Conservation (phyloP, 2,888 invertebrate genomes). For the Tetropium fuscum region DNA sequence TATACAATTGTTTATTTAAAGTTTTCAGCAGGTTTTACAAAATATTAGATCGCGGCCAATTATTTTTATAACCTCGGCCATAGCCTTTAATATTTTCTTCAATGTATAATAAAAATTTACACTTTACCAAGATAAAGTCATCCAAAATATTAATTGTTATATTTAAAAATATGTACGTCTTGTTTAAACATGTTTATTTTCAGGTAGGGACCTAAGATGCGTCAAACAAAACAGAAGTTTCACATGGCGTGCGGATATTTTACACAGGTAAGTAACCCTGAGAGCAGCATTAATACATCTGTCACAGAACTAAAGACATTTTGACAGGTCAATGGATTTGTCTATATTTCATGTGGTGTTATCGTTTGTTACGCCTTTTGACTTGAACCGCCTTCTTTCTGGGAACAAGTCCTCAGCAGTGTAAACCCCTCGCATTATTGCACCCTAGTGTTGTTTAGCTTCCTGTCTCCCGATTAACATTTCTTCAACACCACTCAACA, state of each 20-base stretch:
- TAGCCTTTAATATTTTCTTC: too few relatives aligned
- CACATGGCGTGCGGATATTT: neutral
- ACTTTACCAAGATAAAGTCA: too few relatives aligned
- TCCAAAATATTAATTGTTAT: too few relatives aligned
- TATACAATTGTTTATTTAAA: too few relatives aligned
- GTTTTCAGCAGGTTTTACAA: too few relatives aligned
- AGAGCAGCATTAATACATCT: slow-evolving; percentile 3
- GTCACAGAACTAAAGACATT: slow-evolving; percentile 24
- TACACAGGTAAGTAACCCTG: neutral
- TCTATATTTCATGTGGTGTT: slow-evolving; percentile 22
- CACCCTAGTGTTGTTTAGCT: slow-evolving; percentile 11
- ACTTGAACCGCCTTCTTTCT: slow-evolving; percentile 25
- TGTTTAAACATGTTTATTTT: too few relatives aligned
- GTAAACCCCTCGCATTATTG: neutral
- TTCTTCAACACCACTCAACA: neutral
- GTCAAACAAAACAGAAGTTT: too few relatives aligned
- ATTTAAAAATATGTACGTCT: too few relatives aligned
- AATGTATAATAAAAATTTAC: too few relatives aligned
- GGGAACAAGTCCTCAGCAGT: slow-evolving; percentile 8
- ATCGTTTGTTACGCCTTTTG: slow-evolving; percentile 24
- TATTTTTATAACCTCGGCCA: too few relatives aligned
- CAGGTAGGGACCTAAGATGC: too few relatives aligned
- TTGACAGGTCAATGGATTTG: slow-evolving; percentile 30
- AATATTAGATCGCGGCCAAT: too few relatives aligned
- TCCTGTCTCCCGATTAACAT: slow-evolving; percentile 19